Evolutionary conservation across 2,888 invertebrate genomes (phyloP).

Genomic region (Ophion slaviceki): DNA sequence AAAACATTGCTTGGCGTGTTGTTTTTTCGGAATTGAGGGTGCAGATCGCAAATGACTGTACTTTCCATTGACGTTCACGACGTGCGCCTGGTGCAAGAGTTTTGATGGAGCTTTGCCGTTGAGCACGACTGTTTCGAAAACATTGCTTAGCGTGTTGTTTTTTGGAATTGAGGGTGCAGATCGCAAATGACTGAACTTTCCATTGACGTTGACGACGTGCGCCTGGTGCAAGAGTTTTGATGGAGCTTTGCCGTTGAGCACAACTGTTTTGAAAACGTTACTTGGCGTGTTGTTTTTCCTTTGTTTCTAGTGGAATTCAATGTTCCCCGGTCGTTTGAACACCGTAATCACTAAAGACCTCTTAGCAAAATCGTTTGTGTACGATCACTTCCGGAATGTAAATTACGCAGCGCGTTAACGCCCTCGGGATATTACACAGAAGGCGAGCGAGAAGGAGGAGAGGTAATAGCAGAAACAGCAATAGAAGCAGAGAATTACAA

Average conservation of each 20-base stretch:
- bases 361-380: slow-evolving; percentile 37
- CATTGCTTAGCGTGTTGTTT: too few relatives aligned
- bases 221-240: not conserved
- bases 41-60: not conserved
- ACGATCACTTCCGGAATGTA: slow-evolving; percentile 46
- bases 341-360: slow-evolving; percentile 20
- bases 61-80: not conserved
- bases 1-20: not conserved
- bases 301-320: slow-evolving; percentile 23
- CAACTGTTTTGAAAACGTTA: not conserved
- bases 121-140: not conserved
- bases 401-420: slow-evolving; percentile 56
- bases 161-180: too few relatives aligned
- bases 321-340: slow-evolving; percentile 39
- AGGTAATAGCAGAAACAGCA: slow-evolving; percentile 11
- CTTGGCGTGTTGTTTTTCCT: not conserved
- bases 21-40: too few relatives aligned
- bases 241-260: not conserved
- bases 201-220: not conserved
- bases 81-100: not conserved
- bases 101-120: not conserved
- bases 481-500: slow-evolving; percentile 16
- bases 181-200: not conserved
- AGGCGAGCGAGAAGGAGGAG: not conserved
- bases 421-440: not conserved